phyloP scores from a whole-genome alignment of 2,888 invertebrate species.

The Nephrotoma appendiculata region DNA sequence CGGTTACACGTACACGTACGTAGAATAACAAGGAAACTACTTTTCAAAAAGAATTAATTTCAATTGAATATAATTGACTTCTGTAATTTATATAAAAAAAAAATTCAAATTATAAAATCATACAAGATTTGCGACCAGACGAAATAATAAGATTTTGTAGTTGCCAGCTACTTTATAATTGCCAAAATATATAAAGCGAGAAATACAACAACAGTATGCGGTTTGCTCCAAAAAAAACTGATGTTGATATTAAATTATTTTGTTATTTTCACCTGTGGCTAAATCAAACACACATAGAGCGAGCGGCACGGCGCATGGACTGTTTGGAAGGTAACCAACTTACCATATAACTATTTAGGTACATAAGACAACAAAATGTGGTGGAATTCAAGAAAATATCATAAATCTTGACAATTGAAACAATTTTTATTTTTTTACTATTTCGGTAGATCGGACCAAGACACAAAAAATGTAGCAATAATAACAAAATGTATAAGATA shows the following conservation, averaged over 20 bases:
- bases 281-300: not conserved
- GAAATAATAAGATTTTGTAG: not conserved
- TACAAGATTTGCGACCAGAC: not conserved
- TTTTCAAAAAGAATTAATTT: not conserved
- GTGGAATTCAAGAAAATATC: not conserved
- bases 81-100: not conserved
- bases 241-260: not conserved
- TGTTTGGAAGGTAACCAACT: not conserved
- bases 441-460: not conserved
- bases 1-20: not conserved
- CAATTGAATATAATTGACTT: not conserved
- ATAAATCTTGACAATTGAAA: not conserved
- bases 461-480: not conserved
- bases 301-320: not conserved
- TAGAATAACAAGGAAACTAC: not conserved
- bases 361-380: not conserved
- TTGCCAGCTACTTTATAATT: not conserved
- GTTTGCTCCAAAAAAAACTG: not conserved
- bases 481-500: not conserved
- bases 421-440: not conserved
- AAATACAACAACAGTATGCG: not conserved
- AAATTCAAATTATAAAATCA: not conserved
- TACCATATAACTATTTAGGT: not conserved
- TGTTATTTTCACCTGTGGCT: not conserved
- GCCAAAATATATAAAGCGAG: not conserved